These are phyloP conservation scores for Phortica magna DNA, from an alignment of 2,888 invertebrate genomes.

Conservation along the genomic window DNA sequence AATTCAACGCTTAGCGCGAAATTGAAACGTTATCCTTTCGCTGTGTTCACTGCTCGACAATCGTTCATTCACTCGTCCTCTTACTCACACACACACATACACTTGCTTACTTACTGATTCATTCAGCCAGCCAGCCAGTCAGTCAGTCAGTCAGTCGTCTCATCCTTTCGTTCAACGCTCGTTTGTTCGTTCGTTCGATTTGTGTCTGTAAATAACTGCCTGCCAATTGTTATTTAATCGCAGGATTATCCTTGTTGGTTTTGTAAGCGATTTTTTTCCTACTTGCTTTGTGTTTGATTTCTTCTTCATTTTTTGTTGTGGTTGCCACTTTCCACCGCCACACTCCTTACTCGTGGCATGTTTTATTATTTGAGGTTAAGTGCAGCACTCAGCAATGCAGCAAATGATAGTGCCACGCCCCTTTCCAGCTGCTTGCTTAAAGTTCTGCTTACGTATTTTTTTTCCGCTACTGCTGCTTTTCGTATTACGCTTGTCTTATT, in stretches of 20 bases:
- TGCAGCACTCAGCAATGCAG: conserved; percentile 42
- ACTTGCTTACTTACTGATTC: background rate
- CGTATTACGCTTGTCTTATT: conserved; percentile 23
- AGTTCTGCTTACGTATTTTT: background rate
- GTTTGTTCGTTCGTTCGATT: conserved; percentile 21
- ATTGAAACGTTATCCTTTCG: conserved; percentile 36
- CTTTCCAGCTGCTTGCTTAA: background rate
- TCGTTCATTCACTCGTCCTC: conserved; percentile 5
- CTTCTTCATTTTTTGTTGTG: background rate
- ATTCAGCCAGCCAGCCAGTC: background rate
- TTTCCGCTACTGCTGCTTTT: background rate
- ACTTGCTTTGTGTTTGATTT: conserved; percentile 1
- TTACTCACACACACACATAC: background rate
- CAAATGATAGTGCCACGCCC: background rate
- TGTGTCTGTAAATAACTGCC: conserved; percentile 69
- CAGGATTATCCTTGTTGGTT: conserved; percentile 38
- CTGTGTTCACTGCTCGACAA: conserved; percentile 7
- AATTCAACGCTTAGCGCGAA: conserved; percentile 28
- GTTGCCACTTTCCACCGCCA: background rate
- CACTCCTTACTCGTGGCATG: background rate
- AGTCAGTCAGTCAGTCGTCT: background rate
- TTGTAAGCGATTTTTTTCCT: conserved; percentile 36
- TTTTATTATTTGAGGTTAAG: conserved; percentile 62
- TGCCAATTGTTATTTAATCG: conserved; percentile 73
- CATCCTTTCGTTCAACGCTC: background rate